Evolutionary conservation across 2,888 invertebrate species (phyloP).

Genomic region (Meganola albula): DNA sequence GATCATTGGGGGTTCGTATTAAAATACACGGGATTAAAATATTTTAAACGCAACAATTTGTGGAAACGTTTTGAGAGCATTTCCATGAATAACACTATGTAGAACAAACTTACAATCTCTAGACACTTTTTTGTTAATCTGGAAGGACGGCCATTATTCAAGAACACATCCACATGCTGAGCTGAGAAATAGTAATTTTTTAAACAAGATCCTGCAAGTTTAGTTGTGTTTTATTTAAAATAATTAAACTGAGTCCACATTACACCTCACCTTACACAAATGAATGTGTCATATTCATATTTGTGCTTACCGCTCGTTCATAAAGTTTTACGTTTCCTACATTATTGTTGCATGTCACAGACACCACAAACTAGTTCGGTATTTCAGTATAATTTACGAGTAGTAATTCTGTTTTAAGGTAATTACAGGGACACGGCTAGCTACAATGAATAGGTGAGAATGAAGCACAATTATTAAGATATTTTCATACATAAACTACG

Average conservation of each 20-base stretch:
- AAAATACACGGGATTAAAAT: too few relatives aligned
- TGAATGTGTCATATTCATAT: too few relatives aligned
- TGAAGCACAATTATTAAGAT: too few relatives aligned
- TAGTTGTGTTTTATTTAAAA: slow-evolving; percentile 27
- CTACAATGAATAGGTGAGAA: slow-evolving; percentile 16
- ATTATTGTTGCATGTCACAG: slow-evolving; percentile 16
- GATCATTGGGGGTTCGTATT: too few relatives aligned
- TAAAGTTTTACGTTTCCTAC: slow-evolving; percentile 9
- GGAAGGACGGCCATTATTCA: too few relatives aligned
- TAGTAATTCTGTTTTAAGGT: slow-evolving; percentile 41
- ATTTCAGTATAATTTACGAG: slow-evolving; percentile 39
- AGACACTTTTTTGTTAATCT: too few relatives aligned
- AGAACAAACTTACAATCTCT: too few relatives aligned
- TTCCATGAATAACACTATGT: too few relatives aligned
- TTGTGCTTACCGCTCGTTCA: slow-evolving; percentile 10
- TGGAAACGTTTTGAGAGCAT: too few relatives aligned
- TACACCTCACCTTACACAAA: slow-evolving; percentile 29
- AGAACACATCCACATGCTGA: too few relatives aligned
- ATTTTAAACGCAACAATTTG: too few relatives aligned
- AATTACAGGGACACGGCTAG: slow-evolving; percentile 26
- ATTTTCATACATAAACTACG: too few relatives aligned
- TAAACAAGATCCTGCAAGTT: slow-evolving; percentile 3
- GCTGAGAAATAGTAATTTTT: neutral
- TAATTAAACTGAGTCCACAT: slow-evolving; percentile 34
- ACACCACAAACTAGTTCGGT: slow-evolving; percentile 20